Conservation (phyloP, 2,797 vertebrate species). For the Esox masquinongy region DNA sequence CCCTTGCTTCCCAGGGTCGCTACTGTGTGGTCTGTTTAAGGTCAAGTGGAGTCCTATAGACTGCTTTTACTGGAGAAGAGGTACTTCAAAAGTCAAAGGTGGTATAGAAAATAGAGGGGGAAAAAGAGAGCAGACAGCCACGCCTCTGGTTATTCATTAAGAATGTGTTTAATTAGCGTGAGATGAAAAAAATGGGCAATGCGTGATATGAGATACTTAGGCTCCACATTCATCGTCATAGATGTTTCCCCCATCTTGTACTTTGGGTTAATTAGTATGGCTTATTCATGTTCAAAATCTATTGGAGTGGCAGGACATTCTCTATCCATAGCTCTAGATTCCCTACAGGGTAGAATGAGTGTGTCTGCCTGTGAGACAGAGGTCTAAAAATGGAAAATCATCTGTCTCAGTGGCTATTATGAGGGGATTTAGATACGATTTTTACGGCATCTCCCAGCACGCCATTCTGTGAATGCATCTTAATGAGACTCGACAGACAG, state of each 20-base stretch:
- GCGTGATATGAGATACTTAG: conserved; percentile 19
- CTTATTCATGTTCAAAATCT: conserved; percentile 25
- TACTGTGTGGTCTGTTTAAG: not conserved
- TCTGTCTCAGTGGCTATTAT: conserved; percentile 37
- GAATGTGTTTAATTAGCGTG: conserved; percentile 18
- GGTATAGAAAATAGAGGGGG: not conserved
- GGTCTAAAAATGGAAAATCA: conserved; percentile 20
- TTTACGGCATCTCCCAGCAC: conserved; percentile 6
- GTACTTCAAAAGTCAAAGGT: not conserved
- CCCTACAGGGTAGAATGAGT: conserved; percentile 6
- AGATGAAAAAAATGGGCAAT: not conserved
- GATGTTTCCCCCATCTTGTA: conserved; percentile 16
- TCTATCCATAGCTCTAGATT: conserved; percentile 8
- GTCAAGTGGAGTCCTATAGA: not conserved
- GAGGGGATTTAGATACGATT: conserved; percentile 27
- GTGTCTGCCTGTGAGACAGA: not conserved
- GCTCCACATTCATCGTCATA: conserved; percentile 17
- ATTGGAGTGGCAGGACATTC: conserved; percentile 5
- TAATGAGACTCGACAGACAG: conserved; percentile 51
- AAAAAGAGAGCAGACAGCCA: conserved; percentile 2
- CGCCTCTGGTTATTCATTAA: conserved; percentile 17
- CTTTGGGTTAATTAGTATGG: conserved; percentile 23
- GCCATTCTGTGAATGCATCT: conserved; percentile 45
- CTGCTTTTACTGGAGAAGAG: not conserved
- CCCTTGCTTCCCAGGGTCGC: not conserved